Evolutionary conservation across 2,113 vertebrate species (phyloP), one percentile per base, ranked within the genome.

Genomic region (Atrichornis clamosus): DNA sequence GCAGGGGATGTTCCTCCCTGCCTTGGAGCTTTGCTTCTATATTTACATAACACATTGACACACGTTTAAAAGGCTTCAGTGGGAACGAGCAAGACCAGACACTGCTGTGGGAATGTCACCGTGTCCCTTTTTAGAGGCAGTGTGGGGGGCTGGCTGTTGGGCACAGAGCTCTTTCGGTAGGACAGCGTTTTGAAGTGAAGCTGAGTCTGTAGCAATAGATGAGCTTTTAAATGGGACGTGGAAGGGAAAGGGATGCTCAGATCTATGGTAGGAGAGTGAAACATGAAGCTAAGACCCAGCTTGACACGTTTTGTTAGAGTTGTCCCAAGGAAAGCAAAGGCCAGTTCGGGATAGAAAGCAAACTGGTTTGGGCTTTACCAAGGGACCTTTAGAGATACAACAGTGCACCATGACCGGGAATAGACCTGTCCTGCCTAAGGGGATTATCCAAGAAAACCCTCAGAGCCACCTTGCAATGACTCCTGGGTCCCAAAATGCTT

Each of bases 51-150:
- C 63, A 95, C 60, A 53, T 26, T 65, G 87, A 70, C 63, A 88
- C 46, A 26, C 63, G 76, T 72, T 94, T 95, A 30, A 78, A 94
- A 95, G 93, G 75, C 85, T 94, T 88, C 69, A 84, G 75, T 50
- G 42, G 47, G 39, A 59, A 55, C 0, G 6, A 90, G 63, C 1
- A 7, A 88, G 68, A 63, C 64, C 76, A 93, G 93, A 83, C 65
- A 77, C 14, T 6, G 19, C 62, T 89, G 39, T 52, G 55, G 55
- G 83, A 94, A 93, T 88, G 87, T 92, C 90, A 90, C 35, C 0
- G 1, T 46, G 85, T 75, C 68, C 52, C 86, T 77, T 80, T 80
- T 16, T 28, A 77, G 75, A 69, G 70, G 5, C 42, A 22, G 30
- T 1, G 1, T 44, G 13, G 35, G 55, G 60, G 8, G 4, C 16